Percentiles rank a stretch among this genome's conserved stretches.
Conservation (phyloP, 2,888 invertebrate species). For the Hemistola chrysoprasaria region DNA sequence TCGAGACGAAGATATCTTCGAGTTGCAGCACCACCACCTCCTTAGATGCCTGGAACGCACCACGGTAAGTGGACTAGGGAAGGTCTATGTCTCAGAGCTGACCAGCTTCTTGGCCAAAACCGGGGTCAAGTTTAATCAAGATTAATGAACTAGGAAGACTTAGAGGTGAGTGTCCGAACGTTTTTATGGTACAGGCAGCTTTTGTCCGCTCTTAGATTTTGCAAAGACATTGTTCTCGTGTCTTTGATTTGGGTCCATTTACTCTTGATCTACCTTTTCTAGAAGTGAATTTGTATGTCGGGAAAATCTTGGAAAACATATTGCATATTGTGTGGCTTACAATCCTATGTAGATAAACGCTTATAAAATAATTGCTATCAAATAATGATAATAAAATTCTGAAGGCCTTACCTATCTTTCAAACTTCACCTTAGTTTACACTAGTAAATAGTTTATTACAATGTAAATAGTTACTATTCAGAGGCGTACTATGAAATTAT, state of each 20-base stretch:
- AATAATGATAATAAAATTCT: no score
- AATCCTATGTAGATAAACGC: no score
- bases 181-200: conserved; percentile 13
- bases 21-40: conserved; percentile 99
- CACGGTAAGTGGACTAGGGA: conserved; percentile 82
- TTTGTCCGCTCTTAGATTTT: conserved; percentile 18
- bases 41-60: conserved; percentile 98
- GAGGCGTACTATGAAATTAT: no score
- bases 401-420: no score
- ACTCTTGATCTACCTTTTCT: no score
- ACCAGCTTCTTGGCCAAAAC: conserved; percentile 8
- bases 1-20: conserved; percentile 98
- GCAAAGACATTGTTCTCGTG: conserved; percentile 23
- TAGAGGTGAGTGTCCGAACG: conserved; percentile 11
- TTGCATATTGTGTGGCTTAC: no score
- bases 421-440: no score
- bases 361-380: no score
- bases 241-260: conserved; percentile 8
- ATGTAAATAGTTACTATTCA: no score
- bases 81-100: conserved; percentile 11
- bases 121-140: conserved; percentile 4
- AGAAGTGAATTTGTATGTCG: no score
- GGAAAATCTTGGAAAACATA: no score
- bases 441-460: no score
- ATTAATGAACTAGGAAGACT: not conserved